Base-by-base conservation (phyloP, 2,113 vertebrate genomes). In the Stegastes partitus region DNA sequence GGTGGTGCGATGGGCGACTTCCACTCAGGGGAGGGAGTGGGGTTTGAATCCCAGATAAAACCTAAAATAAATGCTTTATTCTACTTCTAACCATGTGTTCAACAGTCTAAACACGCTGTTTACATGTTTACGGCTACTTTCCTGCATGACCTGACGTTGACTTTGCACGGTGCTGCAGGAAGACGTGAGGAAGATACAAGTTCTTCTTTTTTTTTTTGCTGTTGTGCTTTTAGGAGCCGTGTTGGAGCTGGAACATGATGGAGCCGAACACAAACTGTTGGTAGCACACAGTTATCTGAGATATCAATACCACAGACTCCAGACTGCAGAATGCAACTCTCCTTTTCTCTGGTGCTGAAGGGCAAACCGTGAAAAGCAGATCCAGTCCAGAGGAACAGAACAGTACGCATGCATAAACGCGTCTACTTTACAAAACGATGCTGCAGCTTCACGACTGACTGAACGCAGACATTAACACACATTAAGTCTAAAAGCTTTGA, bases 121-220 rank as follows among this genome's bases (percentile, higher is more conserved):
- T 21, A 37, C 56, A 72, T 22, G n/a, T n/a, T n/a, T 59, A 61
- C 26, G 42, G 51, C 39, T 53, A 62, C 22, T 39, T 8, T 50
- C 25, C 4, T 58, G 42, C 54, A 37, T 72, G 69, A 62, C 28
- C 15, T 50, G 16, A 59, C 42, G 37, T 21, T 71, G 56, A 59
- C 25, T 23, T 34, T 59, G 12, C 21, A 31, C 59, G 55, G 18
- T 28, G 28, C 28, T 23, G 59, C 22, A 72, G 45, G 28, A 53
- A 61, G 3, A 45, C n/a, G 26, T 62, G 5, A 42, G 11, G 31
- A 62, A 22, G 56, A 26, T 19, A 23, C 42, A 19, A 22, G 11
- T 31, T n/a, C n/a, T 18, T 31, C 3, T 31, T 34, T 34, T 9
- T 34, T 34, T 34, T 34, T 34, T 34, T 34, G 7, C 31, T 9